These are phyloP conservation scores for Nomada hirtipes DNA, from an alignment of 2,888 invertebrate genomes.

Conservation along the genomic window DNA sequence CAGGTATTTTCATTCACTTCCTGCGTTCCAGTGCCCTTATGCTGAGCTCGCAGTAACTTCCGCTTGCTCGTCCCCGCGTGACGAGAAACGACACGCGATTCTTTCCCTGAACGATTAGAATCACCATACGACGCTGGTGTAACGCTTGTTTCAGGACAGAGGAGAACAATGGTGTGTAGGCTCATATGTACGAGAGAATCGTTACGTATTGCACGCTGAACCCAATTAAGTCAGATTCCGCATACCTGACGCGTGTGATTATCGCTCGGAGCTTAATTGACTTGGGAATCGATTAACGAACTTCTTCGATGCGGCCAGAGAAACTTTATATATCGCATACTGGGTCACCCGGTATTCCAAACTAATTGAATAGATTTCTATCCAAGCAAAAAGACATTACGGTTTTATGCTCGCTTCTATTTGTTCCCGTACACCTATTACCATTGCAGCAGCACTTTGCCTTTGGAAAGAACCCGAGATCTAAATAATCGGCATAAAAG, in stretches of 20 bases:
- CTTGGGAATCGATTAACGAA: constrained; percentile 33
- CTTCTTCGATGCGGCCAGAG: background rate
- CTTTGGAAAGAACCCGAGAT: background rate
- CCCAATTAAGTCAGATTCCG: constrained; percentile 45
- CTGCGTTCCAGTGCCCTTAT: constrained; percentile 75
- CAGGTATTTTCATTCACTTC: constrained; percentile 51
- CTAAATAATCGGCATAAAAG: background rate
- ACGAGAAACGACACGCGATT: constrained; percentile 77
- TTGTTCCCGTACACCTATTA: background rate
- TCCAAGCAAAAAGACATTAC: background rate
- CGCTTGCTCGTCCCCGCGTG: constrained; percentile 67
- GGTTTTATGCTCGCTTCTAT: background rate
- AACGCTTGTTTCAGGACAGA: constrained; percentile 16
- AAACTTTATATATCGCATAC: constrained; percentile 3
- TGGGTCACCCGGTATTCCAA: constrained; percentile 16
- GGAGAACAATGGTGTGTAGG: constrained; percentile 24
- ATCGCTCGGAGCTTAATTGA: constrained; percentile 20
- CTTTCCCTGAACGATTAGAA: constrained; percentile 69
- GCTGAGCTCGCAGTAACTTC: constrained; percentile 53
- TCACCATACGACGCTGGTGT: constrained; percentile 35
- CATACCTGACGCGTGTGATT: constrained; percentile 4
- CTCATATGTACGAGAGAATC: constrained; percentile 9
- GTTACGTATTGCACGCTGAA: background rate
- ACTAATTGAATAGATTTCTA: background rate
- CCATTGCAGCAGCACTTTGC: background rate